Base-by-base conservation (phyloP, 2,797 vertebrate species). In the Falco berigora region DNA sequence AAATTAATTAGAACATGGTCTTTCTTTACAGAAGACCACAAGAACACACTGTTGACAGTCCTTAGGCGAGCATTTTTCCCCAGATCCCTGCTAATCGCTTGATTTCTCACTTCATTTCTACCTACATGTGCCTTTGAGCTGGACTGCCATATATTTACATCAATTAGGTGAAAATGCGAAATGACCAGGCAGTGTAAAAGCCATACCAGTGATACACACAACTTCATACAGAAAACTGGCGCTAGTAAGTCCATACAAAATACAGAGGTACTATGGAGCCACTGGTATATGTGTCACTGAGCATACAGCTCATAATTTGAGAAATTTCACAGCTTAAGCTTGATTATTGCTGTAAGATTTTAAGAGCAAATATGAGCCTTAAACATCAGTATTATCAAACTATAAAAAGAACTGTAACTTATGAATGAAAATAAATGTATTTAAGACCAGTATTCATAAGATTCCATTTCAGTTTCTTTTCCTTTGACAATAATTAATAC, bases 171-270 rank as follows among this genome's bases (percentile, higher is more conserved):
- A 68, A 69, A 75, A 71, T 13, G 8, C 56, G 53, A 93, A 67
- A 67, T 14, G 75, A 47, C 3, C 21, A 36, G 22, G 30, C 61
- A 74, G 8, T 11, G 40, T 12, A 69, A 74, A 80, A 85, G 58
- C 6, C 76, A 20, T 1, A 5, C 18, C 67, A 86, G 46, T 21
- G 42, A 67, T 4, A 71, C 23, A 67, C 34, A 73, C 30, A 46
- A 36, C 1, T 12, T 18, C 14, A 61, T 7, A 46, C 3, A 53
- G 23, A 56, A 42, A 10, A 77, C 0, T 2, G 1, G 72, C 46
- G 58, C 10, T 46, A 20, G 12, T 30, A 76, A 87, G 23, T 59
- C 34, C 10, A 16, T 47, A 30, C 74, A 72, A 84, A 50, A 46
- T 4, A 55, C 6, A 73, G 36, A 79, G 32, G 34, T 59, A 23